Conservation (phyloP, 2,797 vertebrate genomes). For the Hapalemur alaotrensis region DNA sequence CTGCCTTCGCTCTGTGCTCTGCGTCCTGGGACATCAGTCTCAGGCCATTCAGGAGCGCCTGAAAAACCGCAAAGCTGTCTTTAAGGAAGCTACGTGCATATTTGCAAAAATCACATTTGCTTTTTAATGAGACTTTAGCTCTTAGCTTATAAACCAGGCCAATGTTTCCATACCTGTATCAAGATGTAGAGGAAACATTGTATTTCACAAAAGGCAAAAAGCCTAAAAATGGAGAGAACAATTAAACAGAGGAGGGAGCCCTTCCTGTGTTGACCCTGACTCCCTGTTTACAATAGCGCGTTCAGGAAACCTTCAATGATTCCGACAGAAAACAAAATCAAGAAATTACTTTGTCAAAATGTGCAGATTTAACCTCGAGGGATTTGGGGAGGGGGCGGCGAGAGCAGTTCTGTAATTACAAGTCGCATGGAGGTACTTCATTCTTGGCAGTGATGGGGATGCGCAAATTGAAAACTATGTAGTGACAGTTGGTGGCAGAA, state of each 20-base stretch:
- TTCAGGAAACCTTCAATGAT: not conserved
- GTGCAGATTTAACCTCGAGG: constrained; percentile 53
- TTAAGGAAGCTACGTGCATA: not conserved
- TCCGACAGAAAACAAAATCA: constrained; percentile 53
- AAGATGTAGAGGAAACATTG: not conserved
- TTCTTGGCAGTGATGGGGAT: constrained; percentile 60
- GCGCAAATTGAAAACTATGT: constrained; percentile 66
- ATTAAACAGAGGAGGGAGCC: not conserved
- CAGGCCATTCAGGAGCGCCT: not conserved
- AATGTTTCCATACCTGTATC: not conserved
- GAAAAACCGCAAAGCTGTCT: not conserved
- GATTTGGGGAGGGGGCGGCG: not conserved
- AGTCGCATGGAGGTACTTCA: not conserved
- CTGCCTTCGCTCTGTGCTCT: not conserved
- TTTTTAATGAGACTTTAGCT: not conserved
- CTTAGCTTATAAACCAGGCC: not conserved
- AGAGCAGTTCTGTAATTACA: constrained; percentile 43
- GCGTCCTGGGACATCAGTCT: not conserved
- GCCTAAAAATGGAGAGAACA: not conserved
- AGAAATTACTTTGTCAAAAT: constrained; percentile 66
- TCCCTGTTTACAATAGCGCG: not conserved
- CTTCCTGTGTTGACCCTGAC: not conserved
- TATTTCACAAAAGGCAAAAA: not conserved
- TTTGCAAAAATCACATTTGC: not conserved
- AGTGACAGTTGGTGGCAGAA: constrained; percentile 69